Conservation (phyloP, 1,140 invertebrate species). For the Drosophila sulfurigaster region DNA sequence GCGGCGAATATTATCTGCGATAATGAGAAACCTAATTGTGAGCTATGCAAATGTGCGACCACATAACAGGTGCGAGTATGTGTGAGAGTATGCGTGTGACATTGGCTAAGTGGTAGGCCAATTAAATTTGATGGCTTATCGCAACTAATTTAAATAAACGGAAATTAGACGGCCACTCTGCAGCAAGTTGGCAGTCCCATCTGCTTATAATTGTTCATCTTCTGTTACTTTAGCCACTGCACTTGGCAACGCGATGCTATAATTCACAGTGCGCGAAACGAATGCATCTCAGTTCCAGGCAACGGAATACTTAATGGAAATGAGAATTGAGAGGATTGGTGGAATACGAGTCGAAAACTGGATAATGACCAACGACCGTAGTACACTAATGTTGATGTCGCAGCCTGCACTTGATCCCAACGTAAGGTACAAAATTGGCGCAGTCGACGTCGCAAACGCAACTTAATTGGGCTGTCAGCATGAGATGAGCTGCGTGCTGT, state of each 20-base stretch:
- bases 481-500: not conserved
- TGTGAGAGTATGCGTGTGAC: slow-evolving; percentile 4
- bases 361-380: slow-evolving; percentile 4
- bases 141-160: slow-evolving; percentile 74
- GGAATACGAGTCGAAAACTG: slow-evolving; percentile 4
- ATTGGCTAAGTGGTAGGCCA: slow-evolving; percentile 69
- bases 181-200: slow-evolving; percentile 23
- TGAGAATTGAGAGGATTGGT: not conserved
- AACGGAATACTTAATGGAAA: slow-evolving; percentile 29
- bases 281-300: slow-evolving; percentile 7
- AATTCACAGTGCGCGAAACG: slow-evolving; percentile 32
- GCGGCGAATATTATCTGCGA: slow-evolving; percentile 78
- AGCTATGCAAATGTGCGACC: slow-evolving; percentile 71
- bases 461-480: slow-evolving; percentile 59
- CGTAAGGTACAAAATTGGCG: slow-evolving; percentile 27
- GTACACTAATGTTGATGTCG: no score
- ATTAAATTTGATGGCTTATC: slow-evolving; percentile 78
- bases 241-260: slow-evolving; percentile 25
- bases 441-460: slow-evolving; percentile 12
- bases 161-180: slow-evolving; percentile 59
- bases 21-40: slow-evolving; percentile 81
- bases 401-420: not conserved
- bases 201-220: not conserved
- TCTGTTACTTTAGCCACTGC: not conserved
- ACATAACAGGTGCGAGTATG: slow-evolving; percentile 31